A percentile compares a stretch with the other conserved stretches of the same genome.
phyloP scores from a whole-genome alignment of 2,888 invertebrate species.

The Schizaphis graminum region DNA sequence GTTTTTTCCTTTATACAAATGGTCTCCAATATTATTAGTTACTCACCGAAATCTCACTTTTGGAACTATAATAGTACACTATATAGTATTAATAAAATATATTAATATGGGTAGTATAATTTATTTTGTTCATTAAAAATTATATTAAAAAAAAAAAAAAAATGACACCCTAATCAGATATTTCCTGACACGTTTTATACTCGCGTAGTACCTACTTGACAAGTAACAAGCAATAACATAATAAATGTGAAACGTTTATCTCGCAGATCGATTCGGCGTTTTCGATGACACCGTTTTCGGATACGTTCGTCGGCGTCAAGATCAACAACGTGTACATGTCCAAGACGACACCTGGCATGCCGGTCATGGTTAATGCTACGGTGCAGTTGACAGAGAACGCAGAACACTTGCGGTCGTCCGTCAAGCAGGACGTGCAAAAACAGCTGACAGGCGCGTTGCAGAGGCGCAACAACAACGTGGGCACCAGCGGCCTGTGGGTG shows the following conservation, averaged over 20 bases:
- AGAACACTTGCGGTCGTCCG: constrained; percentile 72
- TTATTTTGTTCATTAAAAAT: no score
- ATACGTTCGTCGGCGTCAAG: constrained; percentile 85
- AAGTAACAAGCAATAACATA: neutral
- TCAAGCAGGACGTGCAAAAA: constrained; percentile 84
- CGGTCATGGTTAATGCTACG: constrained; percentile 87
- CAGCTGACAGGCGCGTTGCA: constrained; percentile 88
- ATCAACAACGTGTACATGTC: constrained; percentile 82
- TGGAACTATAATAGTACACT: no score
- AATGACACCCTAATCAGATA: neutral
- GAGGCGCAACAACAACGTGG: constrained; percentile 87
- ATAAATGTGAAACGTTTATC: neutral
- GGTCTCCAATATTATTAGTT: no score
- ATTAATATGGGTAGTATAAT: no score
- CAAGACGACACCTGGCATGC: constrained; percentile 71
- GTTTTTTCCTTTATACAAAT: no score
- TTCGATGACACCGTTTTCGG: constrained; percentile 92
- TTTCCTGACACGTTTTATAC: neutral
- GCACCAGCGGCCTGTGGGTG: constrained; percentile 87
- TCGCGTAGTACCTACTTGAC: neutral
- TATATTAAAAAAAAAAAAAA: no score
- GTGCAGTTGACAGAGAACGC: constrained; percentile 83
- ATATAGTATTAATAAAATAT: no score
- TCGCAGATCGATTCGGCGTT: constrained; percentile 88
- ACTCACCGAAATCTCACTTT: no score